Conservation (phyloP, 2,113 vertebrate genomes). For the Chaetodon trifascialis region DNA sequence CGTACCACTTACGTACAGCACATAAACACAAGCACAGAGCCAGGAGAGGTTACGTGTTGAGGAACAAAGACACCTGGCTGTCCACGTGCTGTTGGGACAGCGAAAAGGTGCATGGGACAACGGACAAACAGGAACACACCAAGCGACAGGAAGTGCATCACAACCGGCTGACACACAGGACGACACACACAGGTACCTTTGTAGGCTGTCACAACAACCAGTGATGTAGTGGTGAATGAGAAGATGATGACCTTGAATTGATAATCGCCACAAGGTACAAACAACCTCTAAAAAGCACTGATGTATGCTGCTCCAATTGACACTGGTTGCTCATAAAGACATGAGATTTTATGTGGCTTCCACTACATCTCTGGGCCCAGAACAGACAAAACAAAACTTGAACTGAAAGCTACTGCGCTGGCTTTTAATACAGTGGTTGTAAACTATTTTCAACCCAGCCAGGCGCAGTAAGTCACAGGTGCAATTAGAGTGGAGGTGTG, state of each 20-base stretch:
- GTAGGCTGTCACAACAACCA: constrained; percentile 3
- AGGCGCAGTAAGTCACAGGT: constrained; percentile 15
- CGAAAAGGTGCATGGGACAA: background rate
- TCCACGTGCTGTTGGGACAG: background rate
- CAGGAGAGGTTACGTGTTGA: background rate
- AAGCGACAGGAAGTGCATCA: background rate
- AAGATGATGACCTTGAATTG: background rate
- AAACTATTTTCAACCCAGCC: background rate
- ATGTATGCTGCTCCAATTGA: background rate
- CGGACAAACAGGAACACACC: constrained; percentile 33
- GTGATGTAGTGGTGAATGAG: constrained; percentile 35
- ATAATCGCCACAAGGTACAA: background rate
- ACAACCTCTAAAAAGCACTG: background rate
- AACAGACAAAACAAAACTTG: background rate
- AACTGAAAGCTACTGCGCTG: constrained; percentile 5
- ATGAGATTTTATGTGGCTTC: background rate
- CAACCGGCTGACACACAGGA: background rate
- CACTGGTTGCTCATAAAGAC: background rate
- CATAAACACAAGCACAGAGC: background rate
- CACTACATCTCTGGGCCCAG: constrained; percentile 9
- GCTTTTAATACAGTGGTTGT: background rate
- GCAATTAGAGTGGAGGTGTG: background rate
- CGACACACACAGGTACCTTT: background rate
- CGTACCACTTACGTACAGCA: background rate
- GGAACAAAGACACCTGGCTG: background rate